phyloP scores from a whole-genome alignment of 30 jellyfish, hydroid and myxozoan species.

The Turritopsis rubra region DNA sequence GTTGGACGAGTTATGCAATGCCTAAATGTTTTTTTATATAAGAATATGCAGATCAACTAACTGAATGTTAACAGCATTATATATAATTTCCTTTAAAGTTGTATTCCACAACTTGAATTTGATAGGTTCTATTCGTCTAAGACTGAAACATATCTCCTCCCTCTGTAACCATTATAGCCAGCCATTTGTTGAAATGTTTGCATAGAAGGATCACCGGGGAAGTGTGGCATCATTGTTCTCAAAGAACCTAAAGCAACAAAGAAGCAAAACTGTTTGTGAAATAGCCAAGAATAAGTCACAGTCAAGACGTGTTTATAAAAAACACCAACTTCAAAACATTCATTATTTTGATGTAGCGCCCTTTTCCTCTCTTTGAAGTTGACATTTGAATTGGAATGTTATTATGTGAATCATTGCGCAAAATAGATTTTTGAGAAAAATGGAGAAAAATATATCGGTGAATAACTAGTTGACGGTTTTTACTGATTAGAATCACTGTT shows the following conservation, averaged over 20 bases:
- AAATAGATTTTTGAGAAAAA: not conserved
- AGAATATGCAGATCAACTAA: not conserved
- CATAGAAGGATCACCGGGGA: conserved; percentile 18
- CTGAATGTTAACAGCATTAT: too few species aligned
- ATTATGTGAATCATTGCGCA: not conserved
- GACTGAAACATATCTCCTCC: conserved; percentile 8
- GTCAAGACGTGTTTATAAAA: not conserved
- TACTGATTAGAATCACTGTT: too few species aligned
- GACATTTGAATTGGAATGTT: too few species aligned
- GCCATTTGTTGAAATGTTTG: conserved; percentile 21
- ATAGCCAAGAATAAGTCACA: not conserved
- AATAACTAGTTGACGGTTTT: too few species aligned
- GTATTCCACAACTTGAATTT: not conserved
- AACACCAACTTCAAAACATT: too few species aligned
- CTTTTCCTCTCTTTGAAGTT: too few species aligned
- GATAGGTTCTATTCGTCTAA: not conserved
- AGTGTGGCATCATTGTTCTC: conserved; percentile 14
- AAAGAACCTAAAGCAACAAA: not conserved
- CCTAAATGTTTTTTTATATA: not conserved
- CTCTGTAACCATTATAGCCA: conserved; percentile 8
- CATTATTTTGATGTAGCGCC: too few species aligned
- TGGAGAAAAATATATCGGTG: too few species aligned
- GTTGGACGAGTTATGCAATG: not conserved
- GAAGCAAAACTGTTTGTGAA: not conserved
- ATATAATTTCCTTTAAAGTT: not conserved